phyloP scores from a whole-genome alignment of 1,140 invertebrate genomes.

The Dinothrombium tinctorium region DNA sequence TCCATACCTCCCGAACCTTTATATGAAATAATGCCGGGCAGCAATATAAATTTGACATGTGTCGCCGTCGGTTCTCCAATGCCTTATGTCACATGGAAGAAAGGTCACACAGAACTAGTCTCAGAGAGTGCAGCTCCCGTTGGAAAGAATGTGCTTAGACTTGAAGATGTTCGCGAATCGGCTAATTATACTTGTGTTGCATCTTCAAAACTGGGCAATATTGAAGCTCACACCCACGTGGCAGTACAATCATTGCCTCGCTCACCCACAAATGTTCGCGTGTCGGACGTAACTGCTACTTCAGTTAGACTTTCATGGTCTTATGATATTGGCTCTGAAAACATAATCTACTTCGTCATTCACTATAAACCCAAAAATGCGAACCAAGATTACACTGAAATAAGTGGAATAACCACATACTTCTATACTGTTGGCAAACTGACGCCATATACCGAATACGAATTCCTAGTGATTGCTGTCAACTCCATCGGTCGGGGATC shows the following conservation, averaged over 20 bases:
- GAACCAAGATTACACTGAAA: slow-evolving; percentile 32
- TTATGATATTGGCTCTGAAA: slow-evolving; percentile 42
- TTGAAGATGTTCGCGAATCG: slow-evolving; percentile 65
- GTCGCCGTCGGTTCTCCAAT: slow-evolving; percentile 90
- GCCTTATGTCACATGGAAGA: slow-evolving; percentile 87
- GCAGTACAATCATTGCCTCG: slow-evolving; percentile 82
- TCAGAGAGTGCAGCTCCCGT: slow-evolving; percentile 20
- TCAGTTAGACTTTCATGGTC: slow-evolving; percentile 74
- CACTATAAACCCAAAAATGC: slow-evolving; percentile 74
- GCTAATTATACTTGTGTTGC: slow-evolving; percentile 87
- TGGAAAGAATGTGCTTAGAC: slow-evolving; percentile 47
- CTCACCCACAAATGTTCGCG: slow-evolving; percentile 56
- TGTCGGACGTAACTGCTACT: slow-evolving; percentile 74
- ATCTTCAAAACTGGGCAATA: slow-evolving; percentile 70
- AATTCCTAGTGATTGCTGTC: slow-evolving; percentile 81
- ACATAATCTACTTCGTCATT: slow-evolving; percentile 76
- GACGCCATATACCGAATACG: slow-evolving; percentile 84
- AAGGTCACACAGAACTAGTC: slow-evolving; percentile 48
- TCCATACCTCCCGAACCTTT: slow-evolving; percentile 57
- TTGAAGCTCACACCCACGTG: slow-evolving; percentile 59
- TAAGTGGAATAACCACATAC: slow-evolving; percentile 70
- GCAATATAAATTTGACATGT: slow-evolving; percentile 73
- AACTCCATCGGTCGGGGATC: slow-evolving; percentile 74
- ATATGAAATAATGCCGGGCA: slow-evolving; percentile 68
- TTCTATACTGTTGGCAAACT: slow-evolving; percentile 68